Evolutionary conservation across 2,888 invertebrate genomes (phyloP), one percentile per base, ranked within the genome.

Genomic region (Drosophila macrospina): DNA sequence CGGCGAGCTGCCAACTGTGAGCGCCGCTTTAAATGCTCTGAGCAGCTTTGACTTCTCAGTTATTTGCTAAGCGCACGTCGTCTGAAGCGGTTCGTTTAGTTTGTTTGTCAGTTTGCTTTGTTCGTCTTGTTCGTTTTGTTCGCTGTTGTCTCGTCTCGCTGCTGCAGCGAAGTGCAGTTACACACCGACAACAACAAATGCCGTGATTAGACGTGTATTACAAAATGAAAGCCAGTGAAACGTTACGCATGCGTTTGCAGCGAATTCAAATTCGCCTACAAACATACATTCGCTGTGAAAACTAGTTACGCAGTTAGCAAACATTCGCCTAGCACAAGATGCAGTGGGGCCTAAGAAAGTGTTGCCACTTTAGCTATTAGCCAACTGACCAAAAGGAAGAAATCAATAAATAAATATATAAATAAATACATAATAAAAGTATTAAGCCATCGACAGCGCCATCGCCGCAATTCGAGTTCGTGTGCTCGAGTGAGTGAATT

Each of bases 221-320:
- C 74, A 85, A 88, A 70, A 87, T 83, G 83, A 85, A 87, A 81
- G 69, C 79, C 67, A 82, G 85, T 76, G 82, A 87, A 59, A 82
- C 69, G 79, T 72, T 85, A 65, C 74, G 72, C 82, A 85, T 73
- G 87, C 87, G 82, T 67, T 54, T 70, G 74, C 78, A 70, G 73
- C 57, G 79, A 82, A 71, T 50, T 47, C 69, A 67, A 74, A 69
- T 61, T 64, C 62, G 56, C 39, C 30, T 34, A 50, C 60, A 70
- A 59, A 55, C 55, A 48, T 44, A 48, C 54, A 51, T 44, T 52
- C 56, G 59, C 42, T 51, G 65, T 42, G 44, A 66, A 69, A 78
- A 71, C 70, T 67, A 81, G 67, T 72, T 66, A 30, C 15, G 32
- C 39, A 16, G 8, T 16, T 13, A 4, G 8, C 28, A 10, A 39